Base-by-base conservation (phyloP, 2,797 vertebrate species). In the Urocyon cinereoargenteus region DNA sequence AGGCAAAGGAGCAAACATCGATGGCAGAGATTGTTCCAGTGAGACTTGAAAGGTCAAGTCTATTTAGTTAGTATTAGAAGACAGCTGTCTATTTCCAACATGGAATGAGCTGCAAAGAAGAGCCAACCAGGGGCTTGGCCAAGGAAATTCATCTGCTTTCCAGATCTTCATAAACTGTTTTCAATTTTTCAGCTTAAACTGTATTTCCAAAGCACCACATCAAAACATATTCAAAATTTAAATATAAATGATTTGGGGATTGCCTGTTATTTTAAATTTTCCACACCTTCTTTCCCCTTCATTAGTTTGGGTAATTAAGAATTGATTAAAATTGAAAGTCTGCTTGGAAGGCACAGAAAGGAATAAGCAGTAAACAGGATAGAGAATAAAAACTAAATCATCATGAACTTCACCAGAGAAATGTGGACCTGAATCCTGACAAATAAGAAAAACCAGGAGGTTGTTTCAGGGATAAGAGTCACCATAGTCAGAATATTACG, bases 291-390 rank as follows among this genome's bases (percentile, higher is more conserved):
- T 90, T 94, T 83, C 5, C 3, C 9, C 28, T 97, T 95, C 36
- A 86, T 86, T 96, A 94, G 26, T 70, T 78, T 86, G 82, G 34
- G 31, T 91, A 93, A 93, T 91, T 81, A 95, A 81, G 14, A 94
- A 91, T 64, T 70, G 14, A 96, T 95, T 94, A 94, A 87, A 97
- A 89, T 11, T 45, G 77, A 96, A 97, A 94, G 49, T 16, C 34
- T 92, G 5, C 70, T 94, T 62, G 49, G 53, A 96, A 93, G 53
- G 26, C 75, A 36, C 15, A 88, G 61, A 77, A 90, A 83, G 88
- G 24, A 90, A 90, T 57, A 55, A 51, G 57, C 53, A 90, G 70
- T 53, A 61, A 70, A 94, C 4, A 81, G 36, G 72, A 24, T 21
- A 57, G 4, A 92, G 73, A 91, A 96, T 87, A 36, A 96, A 94